Conservation (phyloP, 2,888 invertebrate species). For the Napeogenes sylphis region DNA sequence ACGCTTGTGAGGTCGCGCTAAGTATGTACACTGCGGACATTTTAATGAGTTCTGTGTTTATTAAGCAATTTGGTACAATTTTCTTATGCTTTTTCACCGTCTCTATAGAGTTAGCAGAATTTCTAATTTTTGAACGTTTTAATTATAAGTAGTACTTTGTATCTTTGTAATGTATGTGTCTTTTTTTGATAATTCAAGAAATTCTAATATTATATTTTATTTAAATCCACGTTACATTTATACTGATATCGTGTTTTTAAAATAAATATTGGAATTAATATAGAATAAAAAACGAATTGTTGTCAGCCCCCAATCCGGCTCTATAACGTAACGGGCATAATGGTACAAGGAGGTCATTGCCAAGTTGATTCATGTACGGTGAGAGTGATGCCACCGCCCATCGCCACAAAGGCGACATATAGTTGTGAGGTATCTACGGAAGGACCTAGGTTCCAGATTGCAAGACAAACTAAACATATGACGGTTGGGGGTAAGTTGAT, state of each 20-base stretch:
- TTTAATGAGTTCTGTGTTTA: conserved; percentile 30
- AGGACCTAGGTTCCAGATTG: conserved; percentile 69
- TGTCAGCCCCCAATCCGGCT: conserved; percentile 63
- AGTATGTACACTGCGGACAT: conserved; percentile 20
- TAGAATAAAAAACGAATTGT: conserved; percentile 5
- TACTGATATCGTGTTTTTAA: background rate
- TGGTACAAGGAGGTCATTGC: conserved; percentile 67
- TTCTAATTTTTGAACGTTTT: background rate
- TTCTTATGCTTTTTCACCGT: background rate
- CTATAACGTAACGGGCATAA: conserved; percentile 65
- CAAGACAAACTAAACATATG: conserved; percentile 68
- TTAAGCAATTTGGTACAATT: conserved; percentile 4
- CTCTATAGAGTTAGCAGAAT: background rate
- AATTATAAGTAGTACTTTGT: background rate
- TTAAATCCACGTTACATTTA: too few species aligned
- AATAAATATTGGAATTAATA: background rate
- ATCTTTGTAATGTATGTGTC: too few species aligned
- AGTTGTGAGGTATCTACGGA: conserved; percentile 71
- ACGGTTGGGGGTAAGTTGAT: conserved; percentile 63
- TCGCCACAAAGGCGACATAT: conserved; percentile 63
- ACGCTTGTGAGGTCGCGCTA: conserved; percentile 26
- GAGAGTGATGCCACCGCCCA: conserved; percentile 65
- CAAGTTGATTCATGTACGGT: conserved; percentile 59
- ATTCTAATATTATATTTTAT: too few species aligned
- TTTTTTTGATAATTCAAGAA: too few species aligned